These are phyloP conservation scores for Takifugu rubripes DNA, from an alignment of 2,797 vertebrate genomes.

Conservation along the genomic window DNA sequence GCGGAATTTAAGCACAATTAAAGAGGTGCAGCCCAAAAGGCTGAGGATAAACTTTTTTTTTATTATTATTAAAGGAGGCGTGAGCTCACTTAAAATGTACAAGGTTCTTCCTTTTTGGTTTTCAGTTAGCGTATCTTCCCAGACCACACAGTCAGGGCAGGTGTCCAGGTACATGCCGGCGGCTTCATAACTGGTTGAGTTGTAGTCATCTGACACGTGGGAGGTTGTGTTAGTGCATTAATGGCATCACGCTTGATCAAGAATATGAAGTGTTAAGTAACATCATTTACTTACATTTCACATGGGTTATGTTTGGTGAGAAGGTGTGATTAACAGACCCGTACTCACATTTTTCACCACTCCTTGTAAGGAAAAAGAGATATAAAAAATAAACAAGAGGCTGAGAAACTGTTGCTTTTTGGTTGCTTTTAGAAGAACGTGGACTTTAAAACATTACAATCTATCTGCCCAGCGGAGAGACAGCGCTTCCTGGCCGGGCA, in stretches of 20 bases:
- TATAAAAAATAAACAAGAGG: background rate
- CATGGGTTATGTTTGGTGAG: background rate
- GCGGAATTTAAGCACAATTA: background rate
- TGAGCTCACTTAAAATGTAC: slow-evolving; percentile 47
- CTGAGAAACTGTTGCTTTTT: background rate
- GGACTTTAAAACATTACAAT: slow-evolving; percentile 18
- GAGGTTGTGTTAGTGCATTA: background rate
- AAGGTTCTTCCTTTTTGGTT: slow-evolving; percentile 7
- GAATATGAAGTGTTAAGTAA: background rate
- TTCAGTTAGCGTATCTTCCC: slow-evolving; percentile 1
- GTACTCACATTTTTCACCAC: slow-evolving; percentile 20
- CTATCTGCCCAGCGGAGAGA: slow-evolving; percentile 22
- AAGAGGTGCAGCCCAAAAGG: no score
- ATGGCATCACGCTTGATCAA: no score
- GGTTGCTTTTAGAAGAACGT: background rate
- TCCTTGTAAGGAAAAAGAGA: slow-evolving; percentile 5
- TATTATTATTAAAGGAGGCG: background rate
- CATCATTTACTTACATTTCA: slow-evolving; percentile 32
- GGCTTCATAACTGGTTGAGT: background rate
- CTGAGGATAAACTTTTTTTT: no score
- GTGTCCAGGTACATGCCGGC: slow-evolving; percentile 24
- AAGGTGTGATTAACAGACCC: background rate
- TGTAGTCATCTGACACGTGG: slow-evolving; percentile 29
- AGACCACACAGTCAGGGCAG: slow-evolving; percentile 46
- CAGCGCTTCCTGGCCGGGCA: slow-evolving; percentile 5